phyloP scores from a whole-genome alignment of 2,113 vertebrate species.

The Alethe diademata region DNA sequence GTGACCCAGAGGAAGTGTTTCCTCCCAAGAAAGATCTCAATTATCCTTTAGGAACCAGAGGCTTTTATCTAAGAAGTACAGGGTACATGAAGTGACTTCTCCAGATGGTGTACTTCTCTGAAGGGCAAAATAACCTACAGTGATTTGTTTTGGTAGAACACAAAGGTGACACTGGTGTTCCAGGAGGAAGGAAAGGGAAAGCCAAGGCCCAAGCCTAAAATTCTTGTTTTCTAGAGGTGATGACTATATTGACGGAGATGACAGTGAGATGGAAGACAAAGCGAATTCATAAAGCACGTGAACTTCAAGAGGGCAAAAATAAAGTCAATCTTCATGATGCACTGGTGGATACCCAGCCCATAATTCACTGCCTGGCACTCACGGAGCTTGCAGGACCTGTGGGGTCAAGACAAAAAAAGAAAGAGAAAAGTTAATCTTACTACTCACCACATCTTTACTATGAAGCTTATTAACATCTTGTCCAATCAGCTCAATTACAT shows the following conservation, averaged over 20 bases:
- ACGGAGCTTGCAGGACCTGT: conserved; percentile 26
- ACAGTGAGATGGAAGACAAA: background rate
- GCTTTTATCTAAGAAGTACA: conserved; percentile 57
- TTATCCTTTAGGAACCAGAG: conserved; percentile 66
- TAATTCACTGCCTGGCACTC: conserved; percentile 44
- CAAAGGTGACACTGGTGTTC: background rate
- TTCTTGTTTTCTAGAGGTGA: conserved; percentile 49
- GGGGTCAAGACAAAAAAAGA: background rate
- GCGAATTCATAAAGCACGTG: conserved; percentile 38
- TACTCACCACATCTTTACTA: background rate
- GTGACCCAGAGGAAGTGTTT: background rate
- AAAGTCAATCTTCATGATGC: conserved; percentile 73
- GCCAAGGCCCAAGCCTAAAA: conserved; percentile 16
- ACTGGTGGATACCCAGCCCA: conserved; percentile 27
- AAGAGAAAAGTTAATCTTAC: background rate
- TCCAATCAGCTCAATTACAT: background rate
- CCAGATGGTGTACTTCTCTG: background rate
- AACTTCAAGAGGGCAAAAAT: background rate
- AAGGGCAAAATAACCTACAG: background rate
- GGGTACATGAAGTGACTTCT: background rate
- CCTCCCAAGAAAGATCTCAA: conserved; percentile 63
- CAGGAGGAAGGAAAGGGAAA: background rate
- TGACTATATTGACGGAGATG: background rate
- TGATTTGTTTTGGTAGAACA: background rate
- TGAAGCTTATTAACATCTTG: background rate